Conservation (phyloP, 2,888 invertebrate species). For the Apantesis nais region DNA sequence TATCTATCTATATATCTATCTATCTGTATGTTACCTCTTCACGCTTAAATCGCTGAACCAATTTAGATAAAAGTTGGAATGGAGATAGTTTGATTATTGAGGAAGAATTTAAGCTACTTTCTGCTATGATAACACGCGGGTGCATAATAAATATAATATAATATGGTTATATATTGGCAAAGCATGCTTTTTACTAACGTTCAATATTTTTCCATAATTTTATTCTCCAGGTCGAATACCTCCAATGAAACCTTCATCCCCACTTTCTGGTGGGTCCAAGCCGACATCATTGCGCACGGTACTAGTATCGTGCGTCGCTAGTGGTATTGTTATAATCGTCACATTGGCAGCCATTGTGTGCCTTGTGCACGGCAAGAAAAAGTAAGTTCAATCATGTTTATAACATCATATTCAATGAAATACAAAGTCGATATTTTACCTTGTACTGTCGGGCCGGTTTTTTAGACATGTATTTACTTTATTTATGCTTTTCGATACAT, state of each 20-base stretch:
- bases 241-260: slow-evolving; percentile 68
- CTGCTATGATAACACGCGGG: too few relatives aligned
- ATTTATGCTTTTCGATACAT: not conserved
- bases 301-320: slow-evolving; percentile 73
- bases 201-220: not conserved
- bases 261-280: slow-evolving; percentile 68
- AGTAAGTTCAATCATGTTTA: slow-evolving; percentile 52
- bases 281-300: slow-evolving; percentile 68
- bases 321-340: slow-evolving; percentile 70
- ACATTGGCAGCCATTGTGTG: slow-evolving; percentile 73
- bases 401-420: too few relatives aligned
- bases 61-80: too few relatives aligned
- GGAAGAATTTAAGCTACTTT: too few relatives aligned
- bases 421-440: too few relatives aligned
- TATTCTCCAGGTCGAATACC: slow-evolving; percentile 72
- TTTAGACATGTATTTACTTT: not conserved
- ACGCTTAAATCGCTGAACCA: not conserved
- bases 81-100: too few relatives aligned
- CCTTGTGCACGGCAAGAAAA: slow-evolving; percentile 74
- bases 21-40: too few relatives aligned
- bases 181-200: not conserved
- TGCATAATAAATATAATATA: too few relatives aligned
- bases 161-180: too few relatives aligned
- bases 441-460: too few relatives aligned
- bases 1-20: too few relatives aligned